Base-by-base conservation (phyloP, 1,140 invertebrate genomes). In the Drosophila setifemur region DNA sequence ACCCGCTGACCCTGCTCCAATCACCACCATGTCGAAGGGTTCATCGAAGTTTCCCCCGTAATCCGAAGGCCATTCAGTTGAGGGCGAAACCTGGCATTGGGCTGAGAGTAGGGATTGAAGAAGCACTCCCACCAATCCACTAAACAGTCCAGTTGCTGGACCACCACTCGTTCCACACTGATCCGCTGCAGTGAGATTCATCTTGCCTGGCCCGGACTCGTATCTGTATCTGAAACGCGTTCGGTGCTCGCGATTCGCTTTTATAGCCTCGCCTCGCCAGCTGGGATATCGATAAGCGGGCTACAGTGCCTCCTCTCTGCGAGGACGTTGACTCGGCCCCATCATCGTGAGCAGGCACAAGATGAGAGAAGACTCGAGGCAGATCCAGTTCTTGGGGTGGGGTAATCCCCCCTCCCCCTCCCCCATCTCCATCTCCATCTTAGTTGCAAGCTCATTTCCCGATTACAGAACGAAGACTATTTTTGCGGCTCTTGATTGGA, bases 1-100 rank as follows among this genome's bases (percentile, higher is more conserved):
- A 0, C 93, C 93, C 1, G 95, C 94, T 0, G 94, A 93, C 5
- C 95, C 95, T 4, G 93, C 95, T 1, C 95, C 95, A 19, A 91
- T 81, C 1, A 91, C 77, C 35, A 91, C 89, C 58, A 91, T 91
- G 40, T 91, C 91, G 11, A 86, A 90, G 9, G 60, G 49, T 4
- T 73, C 40, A 0, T 31, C 45, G 89, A 8, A 95, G 92, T 1
- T 95, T 4, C 92, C 90, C 2, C 91, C 92, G 26, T 90, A 90
- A 25, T 94, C 93, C 4, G 77, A 44, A 0, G 92, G 93, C 82
- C 93, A 92, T 1, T 90, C 70, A 19, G 92, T 91, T 2, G 79
- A 64, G 0, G 93, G 92, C 1, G 92, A 91, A 3, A 94, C 53
- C 1, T 83, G 75, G 47, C 93, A 94, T 49, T 93, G 93, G 0